A percentile compares a stretch with the other conserved stretches of the same genome.
These are phyloP conservation scores for Phyllopteryx taeniolatus DNA, from an alignment of 2,113 vertebrate species.

Conservation along the genomic window DNA sequence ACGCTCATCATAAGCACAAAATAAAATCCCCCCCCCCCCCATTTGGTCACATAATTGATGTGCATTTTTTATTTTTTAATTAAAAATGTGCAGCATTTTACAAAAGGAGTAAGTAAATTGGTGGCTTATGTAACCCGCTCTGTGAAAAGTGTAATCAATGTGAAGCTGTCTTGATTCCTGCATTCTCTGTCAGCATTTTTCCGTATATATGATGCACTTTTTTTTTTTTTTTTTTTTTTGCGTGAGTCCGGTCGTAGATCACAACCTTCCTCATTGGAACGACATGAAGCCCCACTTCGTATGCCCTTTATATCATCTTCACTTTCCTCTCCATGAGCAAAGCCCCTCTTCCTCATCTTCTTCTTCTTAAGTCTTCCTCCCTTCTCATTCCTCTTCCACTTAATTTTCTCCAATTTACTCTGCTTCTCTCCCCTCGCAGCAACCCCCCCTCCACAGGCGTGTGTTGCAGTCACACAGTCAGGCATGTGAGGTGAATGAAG, in stretches of 20 bases:
- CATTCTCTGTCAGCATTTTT: conserved; percentile 47
- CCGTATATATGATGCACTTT: conserved; percentile 26
- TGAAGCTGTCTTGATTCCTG: conserved; percentile 41
- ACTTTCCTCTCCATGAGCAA: conserved; percentile 60
- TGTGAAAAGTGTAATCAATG: conserved; percentile 33
- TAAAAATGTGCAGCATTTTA: conserved; percentile 21
- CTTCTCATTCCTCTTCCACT: conserved; percentile 52
- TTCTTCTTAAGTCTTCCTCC: conserved; percentile 18
- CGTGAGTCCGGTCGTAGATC: conserved; percentile 37
- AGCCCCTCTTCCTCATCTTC: conserved; percentile 46
- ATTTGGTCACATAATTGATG: neutral
- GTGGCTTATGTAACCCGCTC: neutral
- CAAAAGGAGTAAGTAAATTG: conserved; percentile 10
- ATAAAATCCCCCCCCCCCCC: neutral
- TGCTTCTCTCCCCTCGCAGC: conserved; percentile 37
- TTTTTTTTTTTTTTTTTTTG: conserved; percentile 13
- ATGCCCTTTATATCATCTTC: conserved; percentile 56
- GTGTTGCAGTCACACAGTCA: conserved; percentile 71
- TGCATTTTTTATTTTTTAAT: conserved; percentile 6
- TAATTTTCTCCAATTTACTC: conserved; percentile 68
- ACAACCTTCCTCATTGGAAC: conserved; percentile 42
- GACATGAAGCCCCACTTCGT: conserved; percentile 59
- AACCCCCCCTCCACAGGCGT: conserved; percentile 41
- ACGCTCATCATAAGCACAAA: conserved; percentile 13
- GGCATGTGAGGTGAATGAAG: conserved; percentile 72